Percentiles rank a stretch among this genome's conserved stretches.
These are phyloP conservation scores for Ispidina picta DNA, from an alignment of 2,797 vertebrate species.

Conservation along the genomic window DNA sequence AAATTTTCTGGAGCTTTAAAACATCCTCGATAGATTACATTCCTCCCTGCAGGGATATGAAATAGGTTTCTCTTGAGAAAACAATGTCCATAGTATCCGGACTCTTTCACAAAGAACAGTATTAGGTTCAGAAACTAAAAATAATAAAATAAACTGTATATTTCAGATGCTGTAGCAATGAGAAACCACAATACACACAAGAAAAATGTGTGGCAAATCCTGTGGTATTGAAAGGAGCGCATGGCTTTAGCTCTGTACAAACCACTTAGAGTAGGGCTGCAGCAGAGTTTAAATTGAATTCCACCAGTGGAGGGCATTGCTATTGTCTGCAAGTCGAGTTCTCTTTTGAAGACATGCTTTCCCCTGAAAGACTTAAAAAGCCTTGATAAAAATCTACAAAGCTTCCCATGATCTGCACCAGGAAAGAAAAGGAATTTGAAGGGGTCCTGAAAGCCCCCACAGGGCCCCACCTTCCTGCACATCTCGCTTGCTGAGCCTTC, in stretches of 20 bases:
- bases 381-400: constrained; percentile 23
- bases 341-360: neutral
- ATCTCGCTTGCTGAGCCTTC: neutral
- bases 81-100: neutral
- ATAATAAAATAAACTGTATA: neutral
- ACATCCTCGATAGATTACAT: constrained; percentile 90
- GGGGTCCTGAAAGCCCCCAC: neutral
- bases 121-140: constrained; percentile 1
- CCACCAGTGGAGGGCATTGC: constrained; percentile 24
- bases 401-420: neutral
- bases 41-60: constrained; percentile 77
- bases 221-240: neutral
- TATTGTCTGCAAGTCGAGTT: constrained; percentile 6
- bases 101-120: neutral
- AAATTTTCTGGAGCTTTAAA: constrained; percentile 85
- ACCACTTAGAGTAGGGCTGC: neutral
- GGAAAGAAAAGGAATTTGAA: neutral
- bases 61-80: constrained; percentile 56
- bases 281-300: neutral
- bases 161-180: neutral
- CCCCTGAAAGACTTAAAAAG: neutral
- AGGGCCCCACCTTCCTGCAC: neutral
- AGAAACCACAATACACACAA: neutral
- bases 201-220: neutral
- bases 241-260: neutral